Conservation (phyloP, 2,888 invertebrate species). For the Agrilus biguttatus region DNA sequence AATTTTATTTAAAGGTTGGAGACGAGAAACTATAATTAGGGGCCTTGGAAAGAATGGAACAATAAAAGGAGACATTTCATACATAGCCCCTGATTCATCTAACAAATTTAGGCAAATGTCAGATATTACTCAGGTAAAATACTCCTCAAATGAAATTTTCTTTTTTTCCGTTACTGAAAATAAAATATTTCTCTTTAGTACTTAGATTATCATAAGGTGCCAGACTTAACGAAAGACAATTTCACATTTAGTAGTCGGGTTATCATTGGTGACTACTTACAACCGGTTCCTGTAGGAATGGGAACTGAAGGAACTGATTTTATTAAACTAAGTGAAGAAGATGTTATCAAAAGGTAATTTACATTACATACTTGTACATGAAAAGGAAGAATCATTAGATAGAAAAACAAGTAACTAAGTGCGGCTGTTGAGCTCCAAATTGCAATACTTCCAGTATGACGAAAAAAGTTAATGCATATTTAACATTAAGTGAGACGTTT, state of each 20-base stretch:
- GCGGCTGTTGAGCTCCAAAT: background rate
- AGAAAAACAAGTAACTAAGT: background rate
- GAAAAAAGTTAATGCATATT: too few relatives aligned
- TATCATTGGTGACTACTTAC: constrained; percentile 82
- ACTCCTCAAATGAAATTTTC: background rate
- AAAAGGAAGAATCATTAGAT: background rate
- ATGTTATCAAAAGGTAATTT: constrained; percentile 57
- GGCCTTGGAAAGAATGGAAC: constrained; percentile 76
- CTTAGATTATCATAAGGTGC: constrained; percentile 45
- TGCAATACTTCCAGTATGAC: too few relatives aligned
- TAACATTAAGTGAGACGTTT: too few relatives aligned
- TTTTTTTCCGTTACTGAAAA: background rate
- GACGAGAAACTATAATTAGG: constrained; percentile 79
- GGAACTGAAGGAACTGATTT: constrained; percentile 55
- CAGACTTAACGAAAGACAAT: constrained; percentile 65
- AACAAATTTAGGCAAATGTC: constrained; percentile 48
- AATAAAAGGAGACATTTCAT: constrained; percentile 86
- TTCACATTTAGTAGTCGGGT: constrained; percentile 86
- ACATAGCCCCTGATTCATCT: constrained; percentile 53
- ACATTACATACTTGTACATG: background rate
- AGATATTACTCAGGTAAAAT: constrained; percentile 46
- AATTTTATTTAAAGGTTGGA: constrained; percentile 54
- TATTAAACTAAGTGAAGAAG: constrained; percentile 63
- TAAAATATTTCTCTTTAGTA: constrained; percentile 38
- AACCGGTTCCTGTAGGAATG: constrained; percentile 50